Percentiles rank a stretch among this genome's conserved stretches.
phyloP scores from a whole-genome alignment of 2,888 invertebrate species.

The Drosophila putrida region DNA sequence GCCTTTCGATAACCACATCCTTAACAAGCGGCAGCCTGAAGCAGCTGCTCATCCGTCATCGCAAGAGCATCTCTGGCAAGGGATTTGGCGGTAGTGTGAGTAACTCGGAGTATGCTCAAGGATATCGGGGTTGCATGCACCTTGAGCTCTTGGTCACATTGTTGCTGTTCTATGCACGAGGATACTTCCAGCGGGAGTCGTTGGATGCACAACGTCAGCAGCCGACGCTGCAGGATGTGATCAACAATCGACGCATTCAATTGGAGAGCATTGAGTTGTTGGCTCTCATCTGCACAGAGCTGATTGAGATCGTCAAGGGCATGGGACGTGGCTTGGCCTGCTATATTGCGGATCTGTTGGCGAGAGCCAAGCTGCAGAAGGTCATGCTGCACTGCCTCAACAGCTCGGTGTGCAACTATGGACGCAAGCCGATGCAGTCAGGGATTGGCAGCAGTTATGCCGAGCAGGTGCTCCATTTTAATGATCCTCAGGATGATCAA shows the following conservation, averaged over 20 bases:
- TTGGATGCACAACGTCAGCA: constrained; percentile 85
- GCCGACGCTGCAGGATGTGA: constrained; percentile 89
- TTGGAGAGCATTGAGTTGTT: constrained; percentile 91
- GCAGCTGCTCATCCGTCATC: constrained; percentile 87
- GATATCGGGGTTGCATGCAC: constrained; percentile 92
- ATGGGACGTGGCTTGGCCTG: constrained; percentile 91
- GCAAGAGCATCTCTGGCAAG: constrained; percentile 91
- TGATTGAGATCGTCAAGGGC: constrained; percentile 90
- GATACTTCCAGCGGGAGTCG: constrained; percentile 86
- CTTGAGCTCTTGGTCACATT: constrained; percentile 91
- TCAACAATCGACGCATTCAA: constrained; percentile 92
- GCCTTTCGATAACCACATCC: constrained; percentile 91
- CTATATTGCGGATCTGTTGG: constrained; percentile 91
- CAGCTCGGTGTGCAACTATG: constrained; percentile 88
- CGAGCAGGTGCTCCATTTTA: constrained; percentile 91
- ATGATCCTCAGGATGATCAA: constrained; percentile 88
- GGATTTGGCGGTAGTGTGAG: constrained; percentile 88
- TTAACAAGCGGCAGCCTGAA: constrained; percentile 86
- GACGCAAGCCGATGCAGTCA: constrained; percentile 33
- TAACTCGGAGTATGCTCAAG: constrained; percentile 88
- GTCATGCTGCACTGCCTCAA: constrained; percentile 92
- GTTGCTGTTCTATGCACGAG: constrained; percentile 92
- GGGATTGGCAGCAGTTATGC: constrained; percentile 87
- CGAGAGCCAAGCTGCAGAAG: constrained; percentile 93
- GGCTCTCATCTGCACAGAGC: constrained; percentile 89